Percentiles rank a stretch among this genome's conserved stretches.
Conservation (phyloP, 2,113 vertebrate species). For the Cygnus buccinator region DNA sequence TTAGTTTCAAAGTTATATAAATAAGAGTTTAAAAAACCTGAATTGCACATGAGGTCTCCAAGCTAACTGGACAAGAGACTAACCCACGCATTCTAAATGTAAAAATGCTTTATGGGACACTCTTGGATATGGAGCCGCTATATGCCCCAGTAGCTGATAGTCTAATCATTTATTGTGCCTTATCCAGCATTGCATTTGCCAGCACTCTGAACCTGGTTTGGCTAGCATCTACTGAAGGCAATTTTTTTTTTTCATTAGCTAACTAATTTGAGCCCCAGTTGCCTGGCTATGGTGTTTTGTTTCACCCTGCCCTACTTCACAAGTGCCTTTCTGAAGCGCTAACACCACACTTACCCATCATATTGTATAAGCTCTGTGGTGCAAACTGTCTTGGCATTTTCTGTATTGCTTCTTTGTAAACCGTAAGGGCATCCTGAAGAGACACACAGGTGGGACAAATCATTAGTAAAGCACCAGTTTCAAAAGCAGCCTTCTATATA, state of each 20-base stretch:
- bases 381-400: constrained; percentile 99
- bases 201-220: background rate
- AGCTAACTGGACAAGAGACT: background rate
- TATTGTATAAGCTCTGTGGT: constrained; percentile 98
- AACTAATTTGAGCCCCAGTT: background rate
- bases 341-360: constrained; percentile 91
- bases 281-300: background rate
- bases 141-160: background rate
- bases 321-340: background rate
- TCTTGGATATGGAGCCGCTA: background rate
- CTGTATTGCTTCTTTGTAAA: constrained; percentile 96
- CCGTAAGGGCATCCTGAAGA: constrained; percentile 90
- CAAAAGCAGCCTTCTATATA: background rate
- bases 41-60: background rate
- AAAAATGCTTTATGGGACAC: background rate
- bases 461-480: background rate
- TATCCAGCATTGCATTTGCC: background rate
- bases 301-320: background rate
- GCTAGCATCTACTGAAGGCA: background rate
- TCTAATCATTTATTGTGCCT: background rate
- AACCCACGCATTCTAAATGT: background rate
- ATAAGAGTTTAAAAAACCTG: background rate
- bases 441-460: background rate
- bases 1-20: background rate
- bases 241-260: background rate